Base-by-base conservation (phyloP, 2,888 invertebrate species). In the Gandaritis pyraliata region DNA sequence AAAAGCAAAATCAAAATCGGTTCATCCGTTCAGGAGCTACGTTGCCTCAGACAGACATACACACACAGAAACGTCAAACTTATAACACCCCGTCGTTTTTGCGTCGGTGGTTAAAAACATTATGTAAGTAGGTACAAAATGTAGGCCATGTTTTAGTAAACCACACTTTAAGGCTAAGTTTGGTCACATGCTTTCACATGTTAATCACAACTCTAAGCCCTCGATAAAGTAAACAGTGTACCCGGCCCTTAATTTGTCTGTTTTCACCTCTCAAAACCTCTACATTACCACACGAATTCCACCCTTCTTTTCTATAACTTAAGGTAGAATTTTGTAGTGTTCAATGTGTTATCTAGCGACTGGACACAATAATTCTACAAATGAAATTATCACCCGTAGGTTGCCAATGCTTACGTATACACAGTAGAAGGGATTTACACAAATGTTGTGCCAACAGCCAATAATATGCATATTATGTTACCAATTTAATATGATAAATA, bases 161-260 rank as follows among this genome's bases (percentile, higher is more conserved):
- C 33, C 33, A 33, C 33, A 33, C 23, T 13, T 18, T 54, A 13
- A 41, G 39, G 29, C 12, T 46, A 58, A 58, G 16, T 49, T 50
- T 54, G 54, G n/a, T 23, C n/a, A 38, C 23, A 47, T 58, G 41
- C 45, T 62, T 54, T 58, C 8, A 62, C 58, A 62, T 62, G 58
- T 58, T 58, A 62, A 62, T 62, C 58, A 62, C 56, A 53, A 48
- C 48, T 48, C 38, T 48, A 45, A 58, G 15, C 43, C 64, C 51
- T 45, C 47, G 58, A 59, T 57, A 56, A 64, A 64, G 56, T 60
- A 59, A 64, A 64, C 56, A 64, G 51, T 51, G 58, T 51, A 50
- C 58, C 58, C 53, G 39, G 15, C 12, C 51, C 63, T 64, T 64
- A 56, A 64, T 64, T 58, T 58, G 51, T 64, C 58, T 59, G 56